Percentiles rank a stretch among this genome's conserved stretches.
phyloP scores from a whole-genome alignment of 1,140 invertebrate species.

The Sycophila sp. region DNA sequence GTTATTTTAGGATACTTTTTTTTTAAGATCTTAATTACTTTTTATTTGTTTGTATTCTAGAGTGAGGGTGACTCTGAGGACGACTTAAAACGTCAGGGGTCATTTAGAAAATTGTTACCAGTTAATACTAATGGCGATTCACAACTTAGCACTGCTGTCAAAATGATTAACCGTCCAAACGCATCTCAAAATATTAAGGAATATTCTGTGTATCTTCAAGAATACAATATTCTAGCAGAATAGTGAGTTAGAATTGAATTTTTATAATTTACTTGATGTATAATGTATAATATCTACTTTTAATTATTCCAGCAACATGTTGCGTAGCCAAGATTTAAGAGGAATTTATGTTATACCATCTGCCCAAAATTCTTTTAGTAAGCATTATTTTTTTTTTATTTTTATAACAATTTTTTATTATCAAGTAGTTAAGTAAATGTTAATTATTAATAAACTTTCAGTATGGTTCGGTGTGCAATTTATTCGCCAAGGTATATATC shows the following conservation, averaged over 20 bases:
- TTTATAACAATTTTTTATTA: neutral
- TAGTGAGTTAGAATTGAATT: conserved; percentile 71
- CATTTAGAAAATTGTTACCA: conserved; percentile 68
- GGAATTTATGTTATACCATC: conserved; percentile 94
- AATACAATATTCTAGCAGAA: conserved; percentile 82
- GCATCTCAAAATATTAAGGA: conserved; percentile 63
- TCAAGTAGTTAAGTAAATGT: conserved; percentile 31
- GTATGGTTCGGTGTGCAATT: conserved; percentile 96
- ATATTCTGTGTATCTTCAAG: conserved; percentile 71
- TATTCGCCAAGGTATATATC: conserved; percentile 86
- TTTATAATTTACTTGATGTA: neutral
- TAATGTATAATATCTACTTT: neutral
- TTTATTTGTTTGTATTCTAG: conserved; percentile 43
- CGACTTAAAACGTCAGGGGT: conserved; percentile 61
- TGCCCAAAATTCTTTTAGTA: conserved; percentile 79
- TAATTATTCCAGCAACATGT: conserved; percentile 76
- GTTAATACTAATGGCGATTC: conserved; percentile 65
- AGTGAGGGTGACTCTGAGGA: conserved; percentile 54
- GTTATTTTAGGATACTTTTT: conserved; percentile 6
- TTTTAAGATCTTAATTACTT: conserved; percentile 22
- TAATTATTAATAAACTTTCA: conserved; percentile 63
- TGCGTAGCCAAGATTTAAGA: conserved; percentile 84
- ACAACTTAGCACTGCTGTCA: conserved; percentile 67
- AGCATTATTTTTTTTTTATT: conserved; percentile 55
- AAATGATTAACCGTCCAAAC: conserved; percentile 68